Conservation (phyloP, 2,113 vertebrate species). For the Petroica traversi region DNA sequence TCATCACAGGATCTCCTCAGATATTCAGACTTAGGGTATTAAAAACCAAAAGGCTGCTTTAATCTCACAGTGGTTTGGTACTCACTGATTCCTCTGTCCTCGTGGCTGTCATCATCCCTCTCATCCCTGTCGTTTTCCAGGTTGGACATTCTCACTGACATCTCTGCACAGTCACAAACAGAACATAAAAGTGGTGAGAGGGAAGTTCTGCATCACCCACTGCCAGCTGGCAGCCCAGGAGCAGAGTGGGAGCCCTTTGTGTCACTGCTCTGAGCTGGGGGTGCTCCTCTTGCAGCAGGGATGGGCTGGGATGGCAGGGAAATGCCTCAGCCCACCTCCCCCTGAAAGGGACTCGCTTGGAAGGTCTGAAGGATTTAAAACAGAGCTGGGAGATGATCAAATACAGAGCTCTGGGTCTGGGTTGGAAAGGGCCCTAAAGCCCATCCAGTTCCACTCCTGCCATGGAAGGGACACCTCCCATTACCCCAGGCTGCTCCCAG, state of each 20-base stretch:
- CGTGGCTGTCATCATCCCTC: conserved; percentile 94
- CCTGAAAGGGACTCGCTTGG: not conserved
- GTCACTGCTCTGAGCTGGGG: not conserved
- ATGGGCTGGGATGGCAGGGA: not conserved
- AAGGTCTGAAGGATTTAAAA: too few relatives aligned
- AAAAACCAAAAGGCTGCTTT: not conserved
- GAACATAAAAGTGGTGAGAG: conserved; percentile 56
- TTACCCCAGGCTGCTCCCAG: not conserved
- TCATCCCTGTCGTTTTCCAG: conserved; percentile 96
- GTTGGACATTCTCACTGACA: conserved; percentile 99
- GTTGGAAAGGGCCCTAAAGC: not conserved
- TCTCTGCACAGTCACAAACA: conserved; percentile 81
- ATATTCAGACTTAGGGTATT: not conserved
- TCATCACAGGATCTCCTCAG: not conserved
- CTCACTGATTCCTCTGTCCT: conserved; percentile 98
- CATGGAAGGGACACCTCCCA: not conserved
- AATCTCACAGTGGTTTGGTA: not conserved
- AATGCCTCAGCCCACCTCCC: not conserved
- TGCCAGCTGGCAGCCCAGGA: not conserved
- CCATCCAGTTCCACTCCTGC: not conserved
- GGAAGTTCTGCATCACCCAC: not conserved
- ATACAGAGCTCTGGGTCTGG: not conserved
- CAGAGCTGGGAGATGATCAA: not conserved
- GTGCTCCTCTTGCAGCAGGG: not conserved
- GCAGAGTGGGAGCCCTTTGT: not conserved